Percentiles rank a stretch among this genome's conserved stretches.
Evolutionary conservation across 2,888 invertebrate species (phyloP).

Genomic region (Seira sanloemensis): DNA sequence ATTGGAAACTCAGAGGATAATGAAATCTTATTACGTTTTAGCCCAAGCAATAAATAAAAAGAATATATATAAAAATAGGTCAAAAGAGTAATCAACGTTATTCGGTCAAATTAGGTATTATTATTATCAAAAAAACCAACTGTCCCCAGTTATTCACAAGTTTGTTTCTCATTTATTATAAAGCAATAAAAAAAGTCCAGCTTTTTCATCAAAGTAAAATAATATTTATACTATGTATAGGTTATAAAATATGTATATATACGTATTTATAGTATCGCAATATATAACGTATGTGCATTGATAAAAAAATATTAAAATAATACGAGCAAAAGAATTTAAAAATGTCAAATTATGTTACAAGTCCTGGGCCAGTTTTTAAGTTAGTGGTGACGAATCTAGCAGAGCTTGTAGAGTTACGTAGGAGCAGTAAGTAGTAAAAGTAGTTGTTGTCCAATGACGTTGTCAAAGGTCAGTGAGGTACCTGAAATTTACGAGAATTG

Average conservation of each 20-base stretch:
- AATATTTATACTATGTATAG: neutral
- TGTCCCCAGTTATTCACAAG: conserved; percentile 38
- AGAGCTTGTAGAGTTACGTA: conserved; percentile 20
- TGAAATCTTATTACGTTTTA: neutral
- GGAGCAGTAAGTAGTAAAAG: conserved; percentile 22
- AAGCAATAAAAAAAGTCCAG: conserved; percentile 52
- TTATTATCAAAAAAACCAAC: conserved; percentile 27
- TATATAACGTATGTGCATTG: neutral
- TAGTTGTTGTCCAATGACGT: conserved; percentile 48
- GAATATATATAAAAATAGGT: neutral
- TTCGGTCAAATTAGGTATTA: conserved; percentile 31
- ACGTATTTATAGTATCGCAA: neutral
- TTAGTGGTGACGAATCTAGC: conserved; percentile 32
- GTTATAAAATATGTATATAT: conserved; percentile 6
- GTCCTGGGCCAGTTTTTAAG: conserved; percentile 48
- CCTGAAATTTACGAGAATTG: conserved; percentile 58
- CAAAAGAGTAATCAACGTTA: conserved; percentile 16
- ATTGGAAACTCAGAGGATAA: neutral
- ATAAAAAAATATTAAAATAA: conserved; percentile 24
- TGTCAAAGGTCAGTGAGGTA: conserved; percentile 60
- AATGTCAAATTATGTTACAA: conserved; percentile 48
- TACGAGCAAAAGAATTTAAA: conserved; percentile 28
- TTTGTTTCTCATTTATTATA: conserved; percentile 32
- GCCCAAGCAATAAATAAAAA: conserved; percentile 27
- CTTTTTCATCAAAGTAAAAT: conserved; percentile 25